Evolutionary conservation across 2,113 vertebrate genomes (phyloP), one percentile per base, ranked within the genome.

Genomic region (Hippocampus comes): DNA sequence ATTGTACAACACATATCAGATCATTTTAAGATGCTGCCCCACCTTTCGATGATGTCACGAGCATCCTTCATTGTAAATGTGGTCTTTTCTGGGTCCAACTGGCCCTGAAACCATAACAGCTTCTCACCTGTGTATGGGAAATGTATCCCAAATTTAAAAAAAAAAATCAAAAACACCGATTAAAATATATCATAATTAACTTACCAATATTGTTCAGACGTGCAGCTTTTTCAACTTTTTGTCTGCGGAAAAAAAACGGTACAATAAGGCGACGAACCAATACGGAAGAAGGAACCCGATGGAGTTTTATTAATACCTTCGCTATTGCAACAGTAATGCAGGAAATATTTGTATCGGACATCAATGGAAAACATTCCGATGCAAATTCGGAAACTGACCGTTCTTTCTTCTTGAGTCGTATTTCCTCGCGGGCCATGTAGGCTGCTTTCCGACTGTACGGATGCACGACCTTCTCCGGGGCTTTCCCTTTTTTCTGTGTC

Each of bases 391-490:
- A 25, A 79, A 1, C n/a, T 8, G 2, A 92, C 93, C 85, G 96
- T 48, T 95, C 96, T 81, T 95, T 99, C 79, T 89, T 95, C 2
- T 91, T 93, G 74, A 95, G 93, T 78, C 93, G 93, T 80, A 92
- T 93, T 11, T 91, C 93, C 65, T 94, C 93, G 89, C 95, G 91
- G 6, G 90, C 91, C 38, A 99, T 90, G 20, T 96, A 97, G 0
- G 93, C 95, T 5, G 97, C 97, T 86, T 97, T 99, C 83, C 97
- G 93, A 87, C 97, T 99, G 79, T 93, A 97, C 1, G 97, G 97
- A 80, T 99, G 97, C 75, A 95, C 84, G 49, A 91, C 92, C 74
- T 99, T 96, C 34, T 85, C 92, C 55, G 92, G 83, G 2, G 64
- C 78, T 84, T 94, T 96, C 8, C 84, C 88, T 23, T 66, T 66